Conservation (phyloP, 2,113 vertebrate species). For the Mirza zaza region DNA sequence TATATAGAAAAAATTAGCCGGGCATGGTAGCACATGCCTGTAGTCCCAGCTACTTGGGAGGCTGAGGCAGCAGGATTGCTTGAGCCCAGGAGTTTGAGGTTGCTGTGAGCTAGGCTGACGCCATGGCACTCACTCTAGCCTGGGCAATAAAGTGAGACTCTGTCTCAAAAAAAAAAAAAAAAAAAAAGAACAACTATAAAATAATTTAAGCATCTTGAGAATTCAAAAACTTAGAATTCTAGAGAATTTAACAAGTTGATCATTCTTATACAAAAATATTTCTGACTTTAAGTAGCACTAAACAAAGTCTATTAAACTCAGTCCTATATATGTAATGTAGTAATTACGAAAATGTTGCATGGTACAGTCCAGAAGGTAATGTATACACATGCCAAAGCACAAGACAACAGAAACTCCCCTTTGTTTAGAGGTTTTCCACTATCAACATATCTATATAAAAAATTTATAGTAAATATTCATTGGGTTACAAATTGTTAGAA, state of each 20-base stretch:
- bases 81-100: no score
- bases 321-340: background rate
- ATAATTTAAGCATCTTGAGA: constrained; percentile 24
- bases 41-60: no score
- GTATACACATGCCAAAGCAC: background rate
- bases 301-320: constrained; percentile 29
- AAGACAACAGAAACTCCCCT: background rate
- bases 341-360: background rate
- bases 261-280: constrained; percentile 21
- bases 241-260: constrained; percentile 14
- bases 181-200: constrained; percentile 1
- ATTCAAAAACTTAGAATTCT: no score
- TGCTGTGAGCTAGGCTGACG: no score
- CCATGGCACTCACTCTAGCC: no score
- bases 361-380: background rate
- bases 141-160: no score
- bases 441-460: constrained; percentile 18
- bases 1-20: no score
- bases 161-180: no score
- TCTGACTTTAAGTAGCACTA: background rate
- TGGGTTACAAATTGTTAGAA: constrained; percentile 31
- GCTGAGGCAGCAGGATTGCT: no score
- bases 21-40: no score
- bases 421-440: background rate
- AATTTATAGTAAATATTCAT: background rate